Percentiles rank a stretch among this genome's conserved stretches.
Conservation (phyloP, 1,140 invertebrate species). For the Bombus vancouverensis region DNA sequence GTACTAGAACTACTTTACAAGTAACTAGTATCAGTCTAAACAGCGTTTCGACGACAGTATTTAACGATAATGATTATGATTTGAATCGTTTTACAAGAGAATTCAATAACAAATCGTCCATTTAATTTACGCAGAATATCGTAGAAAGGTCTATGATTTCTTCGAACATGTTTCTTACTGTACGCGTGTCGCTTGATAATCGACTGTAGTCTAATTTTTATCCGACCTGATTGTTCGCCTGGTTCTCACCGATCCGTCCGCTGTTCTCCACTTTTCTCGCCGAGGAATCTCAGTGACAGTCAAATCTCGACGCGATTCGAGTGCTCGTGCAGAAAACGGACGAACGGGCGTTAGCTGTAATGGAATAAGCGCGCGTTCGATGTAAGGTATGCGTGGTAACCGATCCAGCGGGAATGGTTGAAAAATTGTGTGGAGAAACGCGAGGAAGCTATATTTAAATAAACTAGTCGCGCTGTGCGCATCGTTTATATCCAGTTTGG, state of each 20-base stretch:
- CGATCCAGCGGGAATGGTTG: background rate
- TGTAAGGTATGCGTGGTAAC: background rate
- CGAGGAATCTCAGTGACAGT: background rate
- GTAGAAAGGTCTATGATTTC: too few relatives aligned
- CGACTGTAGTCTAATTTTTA: constrained; percentile 14
- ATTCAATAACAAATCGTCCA: too few relatives aligned
- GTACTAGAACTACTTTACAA: too few relatives aligned
- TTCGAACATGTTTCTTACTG: too few relatives aligned
- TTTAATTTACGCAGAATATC: too few relatives aligned
- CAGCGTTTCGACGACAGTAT: too few relatives aligned
- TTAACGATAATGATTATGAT: too few relatives aligned
- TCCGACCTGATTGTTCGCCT: constrained; percentile 20
- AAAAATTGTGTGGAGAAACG: background rate
- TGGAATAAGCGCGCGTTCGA: background rate
- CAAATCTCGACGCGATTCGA: background rate
- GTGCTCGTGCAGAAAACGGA: background rate
- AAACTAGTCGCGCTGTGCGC: constrained; percentile 35
- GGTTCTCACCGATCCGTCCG: background rate
- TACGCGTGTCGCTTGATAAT: background rate
- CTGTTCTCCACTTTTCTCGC: background rate
- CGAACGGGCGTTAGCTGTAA: background rate
- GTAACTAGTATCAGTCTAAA: too few relatives aligned
- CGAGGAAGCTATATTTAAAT: constrained; percentile 15
- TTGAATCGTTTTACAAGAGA: too few relatives aligned
- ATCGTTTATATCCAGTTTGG: constrained; percentile 44